Evolutionary conservation across 2,888 invertebrate species (phyloP).

Genomic region (Apamea monoglypha): DNA sequence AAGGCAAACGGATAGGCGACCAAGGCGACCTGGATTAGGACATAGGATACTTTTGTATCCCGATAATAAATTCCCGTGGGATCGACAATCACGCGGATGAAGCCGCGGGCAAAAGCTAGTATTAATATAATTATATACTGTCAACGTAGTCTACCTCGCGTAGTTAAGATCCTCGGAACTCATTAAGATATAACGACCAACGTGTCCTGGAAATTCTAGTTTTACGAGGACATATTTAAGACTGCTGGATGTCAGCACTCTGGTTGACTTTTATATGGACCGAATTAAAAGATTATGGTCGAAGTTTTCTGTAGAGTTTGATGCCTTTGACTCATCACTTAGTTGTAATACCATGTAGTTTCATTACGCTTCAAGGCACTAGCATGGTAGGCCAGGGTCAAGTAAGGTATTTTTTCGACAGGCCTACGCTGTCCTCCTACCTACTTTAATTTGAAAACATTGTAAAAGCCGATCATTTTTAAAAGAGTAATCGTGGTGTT

Average conservation of each 20-base stretch:
- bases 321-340: neutral
- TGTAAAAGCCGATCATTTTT: no score
- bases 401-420: neutral
- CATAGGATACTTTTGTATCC: no score
- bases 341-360: neutral
- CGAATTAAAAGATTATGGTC: neutral
- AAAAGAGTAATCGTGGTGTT: no score
- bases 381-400: neutral
- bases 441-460: no score
- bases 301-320: neutral
- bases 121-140: constrained; percentile 44
- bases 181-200: constrained; percentile 61
- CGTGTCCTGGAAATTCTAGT: constrained; percentile 40
- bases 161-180: constrained; percentile 55
- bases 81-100: neutral
- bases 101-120: neutral
- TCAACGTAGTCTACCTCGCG: constrained; percentile 41
- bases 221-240: constrained; percentile 48
- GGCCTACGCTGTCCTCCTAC: no score
- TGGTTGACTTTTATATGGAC: constrained; percentile 10
- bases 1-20: neutral
- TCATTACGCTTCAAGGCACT: neutral
- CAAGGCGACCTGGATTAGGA: neutral
- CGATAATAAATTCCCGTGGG: neutral
- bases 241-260: constrained; percentile 8